Evolutionary conservation across 1,140 invertebrate genomes (phyloP).

Genomic region (Pseudomyrmex dendroicus): DNA sequence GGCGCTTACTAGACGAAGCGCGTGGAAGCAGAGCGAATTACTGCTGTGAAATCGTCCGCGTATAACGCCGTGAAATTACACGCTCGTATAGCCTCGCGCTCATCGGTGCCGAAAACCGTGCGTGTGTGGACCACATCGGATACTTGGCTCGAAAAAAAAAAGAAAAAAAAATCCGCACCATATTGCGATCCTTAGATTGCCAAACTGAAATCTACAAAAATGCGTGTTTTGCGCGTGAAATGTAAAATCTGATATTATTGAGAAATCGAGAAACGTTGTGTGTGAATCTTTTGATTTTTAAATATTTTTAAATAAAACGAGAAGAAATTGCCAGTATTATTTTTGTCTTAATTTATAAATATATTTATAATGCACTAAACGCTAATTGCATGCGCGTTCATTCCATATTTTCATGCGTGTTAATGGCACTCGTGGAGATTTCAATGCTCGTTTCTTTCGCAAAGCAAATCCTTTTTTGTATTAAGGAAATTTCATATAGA

Average conservation of each 20-base stretch:
- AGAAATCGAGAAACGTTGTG: no score
- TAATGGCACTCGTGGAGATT: not conserved
- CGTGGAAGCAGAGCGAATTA: conserved; percentile 54
- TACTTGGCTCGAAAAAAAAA: not conserved
- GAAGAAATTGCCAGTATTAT: no score
- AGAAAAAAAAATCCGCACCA: conserved; percentile 1
- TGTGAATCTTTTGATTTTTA: no score
- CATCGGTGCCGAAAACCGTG: conserved; percentile 30
- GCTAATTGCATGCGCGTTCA: no score
- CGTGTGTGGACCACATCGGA: not conserved
- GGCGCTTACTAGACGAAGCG: conserved; percentile 56
- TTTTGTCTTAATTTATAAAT: no score
- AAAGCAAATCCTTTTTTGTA: no score
- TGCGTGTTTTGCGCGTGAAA: not conserved
- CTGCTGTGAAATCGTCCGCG: conserved; percentile 56
- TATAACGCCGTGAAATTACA: conserved; percentile 61
- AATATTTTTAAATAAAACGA: no score
- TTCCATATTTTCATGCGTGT: no score
- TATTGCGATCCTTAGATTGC: not conserved
- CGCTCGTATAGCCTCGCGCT: conserved; percentile 26
- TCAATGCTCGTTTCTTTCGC: not conserved
- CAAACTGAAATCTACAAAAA: not conserved
- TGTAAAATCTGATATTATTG: no score
- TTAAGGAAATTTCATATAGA: no score
- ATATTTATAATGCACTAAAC: no score